phyloP scores from a whole-genome alignment of 2,113 vertebrate species.

The Embiotoca jacksoni region DNA sequence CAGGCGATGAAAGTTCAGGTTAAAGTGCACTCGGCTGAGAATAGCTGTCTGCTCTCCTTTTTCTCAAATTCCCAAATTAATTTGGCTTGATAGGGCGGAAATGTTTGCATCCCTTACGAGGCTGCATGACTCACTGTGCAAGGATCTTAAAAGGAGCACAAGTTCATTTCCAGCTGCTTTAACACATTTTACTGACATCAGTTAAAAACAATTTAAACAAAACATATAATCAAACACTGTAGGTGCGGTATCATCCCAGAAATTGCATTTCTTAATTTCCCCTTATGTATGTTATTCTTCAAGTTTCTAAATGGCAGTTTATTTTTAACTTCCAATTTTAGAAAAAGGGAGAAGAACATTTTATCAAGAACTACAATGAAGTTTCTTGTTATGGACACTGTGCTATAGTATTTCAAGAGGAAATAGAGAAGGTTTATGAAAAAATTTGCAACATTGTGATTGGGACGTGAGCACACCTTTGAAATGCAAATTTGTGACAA shows the following conservation, averaged over 20 bases:
- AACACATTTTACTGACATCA: neutral
- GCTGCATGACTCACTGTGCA: constrained; percentile 28
- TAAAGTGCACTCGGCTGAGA: constrained; percentile 84
- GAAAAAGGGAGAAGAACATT: too few species aligned
- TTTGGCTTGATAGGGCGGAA: constrained; percentile 73
- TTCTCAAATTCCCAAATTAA: constrained; percentile 79
- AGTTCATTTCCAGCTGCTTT: neutral
- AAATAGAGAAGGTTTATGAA: too few species aligned
- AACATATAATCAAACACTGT: neutral
- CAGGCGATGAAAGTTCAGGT: constrained; percentile 89
- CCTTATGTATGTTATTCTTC: neutral
- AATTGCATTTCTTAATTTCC: neutral
- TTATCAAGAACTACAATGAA: too few species aligned
- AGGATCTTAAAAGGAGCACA: constrained; percentile 29
- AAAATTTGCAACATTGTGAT: too few species aligned
- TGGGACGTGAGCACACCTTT: too few species aligned
- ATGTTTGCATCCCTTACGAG: constrained; percentile 56
- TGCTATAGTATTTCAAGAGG: too few species aligned
- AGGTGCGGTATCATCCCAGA: neutral
- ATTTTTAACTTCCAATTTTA: too few species aligned
- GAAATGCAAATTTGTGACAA: too few species aligned
- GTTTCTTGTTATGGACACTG: too few species aligned
- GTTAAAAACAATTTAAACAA: neutral
- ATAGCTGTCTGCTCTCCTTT: constrained; percentile 67
- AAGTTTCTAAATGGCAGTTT: neutral